These are phyloP conservation scores for Caenorhabditis elegans DNA, from an alignment of 1,140 invertebrate species.

Conservation along the genomic window DNA sequence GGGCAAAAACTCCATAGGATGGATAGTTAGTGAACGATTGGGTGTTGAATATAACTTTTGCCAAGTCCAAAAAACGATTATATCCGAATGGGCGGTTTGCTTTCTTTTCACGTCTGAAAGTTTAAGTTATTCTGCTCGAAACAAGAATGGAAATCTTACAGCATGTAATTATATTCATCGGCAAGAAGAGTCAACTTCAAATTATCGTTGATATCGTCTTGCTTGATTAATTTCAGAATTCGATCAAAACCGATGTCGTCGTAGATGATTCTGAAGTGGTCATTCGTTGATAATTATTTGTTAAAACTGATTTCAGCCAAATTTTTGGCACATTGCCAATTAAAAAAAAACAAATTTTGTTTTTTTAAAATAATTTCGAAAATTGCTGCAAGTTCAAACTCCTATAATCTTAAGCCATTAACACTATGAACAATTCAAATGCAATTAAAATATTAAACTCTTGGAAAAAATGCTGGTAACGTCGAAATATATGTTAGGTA, in stretches of 20 bases:
- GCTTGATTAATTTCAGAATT: background rate
- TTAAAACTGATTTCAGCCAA: too few relatives aligned
- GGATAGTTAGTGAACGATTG: background rate
- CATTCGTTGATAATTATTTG: too few relatives aligned
- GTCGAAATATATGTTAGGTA: too few relatives aligned
- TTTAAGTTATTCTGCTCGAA: background rate
- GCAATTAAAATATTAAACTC: too few relatives aligned
- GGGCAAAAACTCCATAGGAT: background rate
- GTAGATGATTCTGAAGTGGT: conserved; percentile 25
- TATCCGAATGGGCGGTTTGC: background rate
- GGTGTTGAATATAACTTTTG: background rate
- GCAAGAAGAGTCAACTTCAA: background rate
- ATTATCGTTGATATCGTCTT: background rate
- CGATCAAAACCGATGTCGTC: conserved; percentile 22
- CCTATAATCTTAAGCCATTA: too few relatives aligned
- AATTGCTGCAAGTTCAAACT: too few relatives aligned
- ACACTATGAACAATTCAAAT: too few relatives aligned
- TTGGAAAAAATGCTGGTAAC: too few relatives aligned
- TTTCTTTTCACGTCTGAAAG: background rate
- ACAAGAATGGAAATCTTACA: background rate
- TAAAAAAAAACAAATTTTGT: too few relatives aligned
- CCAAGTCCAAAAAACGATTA: conserved; percentile 18
- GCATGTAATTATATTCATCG: conserved; percentile 2
- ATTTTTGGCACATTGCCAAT: too few relatives aligned
- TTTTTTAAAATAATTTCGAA: too few relatives aligned